Evolutionary conservation across 2,113 vertebrate genomes (phyloP).

Genomic region (Platycercus adscitus): DNA sequence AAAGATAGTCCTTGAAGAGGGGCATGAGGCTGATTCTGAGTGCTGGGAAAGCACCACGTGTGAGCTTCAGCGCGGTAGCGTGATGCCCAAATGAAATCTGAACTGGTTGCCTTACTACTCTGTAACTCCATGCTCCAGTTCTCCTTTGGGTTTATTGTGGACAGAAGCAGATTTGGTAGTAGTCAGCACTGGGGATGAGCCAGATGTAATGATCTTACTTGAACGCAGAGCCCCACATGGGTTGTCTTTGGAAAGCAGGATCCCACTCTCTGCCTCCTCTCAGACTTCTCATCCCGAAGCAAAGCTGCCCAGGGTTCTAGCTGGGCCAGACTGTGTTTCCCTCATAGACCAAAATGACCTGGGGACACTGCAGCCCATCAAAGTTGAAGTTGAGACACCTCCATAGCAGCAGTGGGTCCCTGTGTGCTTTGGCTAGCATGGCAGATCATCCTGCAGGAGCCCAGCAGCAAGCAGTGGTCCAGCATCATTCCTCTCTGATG

Average conservation of each 20-base stretch:
- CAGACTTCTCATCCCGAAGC: accelerated
- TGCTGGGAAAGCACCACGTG: accelerated
- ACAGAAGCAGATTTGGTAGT: neutral
- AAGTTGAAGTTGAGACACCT: neutral
- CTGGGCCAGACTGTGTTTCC: neutral
- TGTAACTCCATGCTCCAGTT: neutral
- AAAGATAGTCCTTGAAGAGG: neutral
- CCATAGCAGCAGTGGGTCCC: neutral
- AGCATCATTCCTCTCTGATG: neutral
- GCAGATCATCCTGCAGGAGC: neutral
- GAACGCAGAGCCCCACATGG: accelerated
- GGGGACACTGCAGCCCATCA: neutral
- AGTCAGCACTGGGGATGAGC: neutral
- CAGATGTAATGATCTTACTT: neutral
- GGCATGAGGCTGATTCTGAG: neutral
- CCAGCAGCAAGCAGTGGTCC: neutral
- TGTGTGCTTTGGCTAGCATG: accelerated
- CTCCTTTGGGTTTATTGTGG: neutral
- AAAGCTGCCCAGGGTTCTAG: neutral
- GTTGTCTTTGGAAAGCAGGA: neutral
- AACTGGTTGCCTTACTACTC: neutral
- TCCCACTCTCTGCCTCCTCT: accelerated
- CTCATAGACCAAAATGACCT: accelerated
- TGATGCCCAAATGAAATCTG: neutral
- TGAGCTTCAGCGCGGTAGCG: neutral